Percentiles rank a stretch among this genome's conserved stretches.
Evolutionary conservation across 2,888 invertebrate genomes (phyloP).

Genomic region (Myathropa florea): DNA sequence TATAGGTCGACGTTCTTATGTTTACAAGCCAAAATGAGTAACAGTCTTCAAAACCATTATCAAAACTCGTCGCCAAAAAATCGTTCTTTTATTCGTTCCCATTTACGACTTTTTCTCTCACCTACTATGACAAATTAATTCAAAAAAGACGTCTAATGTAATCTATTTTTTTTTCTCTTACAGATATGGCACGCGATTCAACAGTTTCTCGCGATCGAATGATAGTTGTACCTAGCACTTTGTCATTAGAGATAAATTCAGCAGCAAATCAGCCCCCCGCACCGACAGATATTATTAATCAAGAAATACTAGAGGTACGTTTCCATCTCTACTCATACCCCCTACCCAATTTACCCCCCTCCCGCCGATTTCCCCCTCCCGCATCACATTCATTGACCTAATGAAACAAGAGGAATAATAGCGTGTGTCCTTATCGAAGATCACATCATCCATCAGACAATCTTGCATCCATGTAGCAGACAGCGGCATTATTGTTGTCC

Average conservation of each 20-base stretch:
- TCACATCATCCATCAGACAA: conserved; percentile 25
- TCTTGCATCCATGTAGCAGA: conserved; percentile 21
- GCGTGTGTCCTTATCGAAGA: conserved; percentile 5
- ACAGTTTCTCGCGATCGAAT: conserved; percentile 79
- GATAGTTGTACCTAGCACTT: conserved; percentile 77
- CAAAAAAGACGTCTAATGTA: background rate
- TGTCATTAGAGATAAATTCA: conserved; percentile 78
- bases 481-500: background rate
- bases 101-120: background rate
- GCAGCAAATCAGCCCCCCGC: conserved; percentile 74
- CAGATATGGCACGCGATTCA: conserved; percentile 81
- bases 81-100: background rate
- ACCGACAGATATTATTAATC: conserved; percentile 78
- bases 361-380: background rate
- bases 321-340: background rate
- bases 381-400: background rate
- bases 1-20: too few relatives aligned
- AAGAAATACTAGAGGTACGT: conserved; percentile 80
- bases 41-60: too few relatives aligned
- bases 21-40: too few relatives aligned
- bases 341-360: background rate
- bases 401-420: background rate
- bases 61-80: too few relatives aligned
- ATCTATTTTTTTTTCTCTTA: conserved; percentile 64
- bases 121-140: too few relatives aligned